These are phyloP conservation scores for Neopipo cinnamomea DNA, from an alignment of 2,113 vertebrate species.

Conservation along the genomic window DNA sequence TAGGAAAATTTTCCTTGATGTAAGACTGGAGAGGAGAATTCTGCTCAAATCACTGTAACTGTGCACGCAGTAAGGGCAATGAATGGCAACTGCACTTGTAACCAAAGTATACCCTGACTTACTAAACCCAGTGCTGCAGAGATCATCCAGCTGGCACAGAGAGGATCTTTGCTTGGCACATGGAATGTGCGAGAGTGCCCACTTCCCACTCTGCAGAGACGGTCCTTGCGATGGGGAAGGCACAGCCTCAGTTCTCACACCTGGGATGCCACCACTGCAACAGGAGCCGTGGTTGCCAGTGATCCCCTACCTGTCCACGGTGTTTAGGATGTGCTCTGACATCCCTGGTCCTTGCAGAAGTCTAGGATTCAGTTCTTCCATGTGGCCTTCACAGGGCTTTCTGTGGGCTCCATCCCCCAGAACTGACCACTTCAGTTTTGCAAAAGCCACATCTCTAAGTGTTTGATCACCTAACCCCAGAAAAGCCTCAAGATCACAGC, in stretches of 20 bases:
- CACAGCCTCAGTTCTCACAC: fast-evolving
- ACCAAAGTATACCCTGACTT: not conserved
- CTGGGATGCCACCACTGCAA: not conserved
- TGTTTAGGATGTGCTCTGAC: not conserved
- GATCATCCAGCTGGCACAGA: fast-evolving
- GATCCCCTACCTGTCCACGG: fast-evolving
- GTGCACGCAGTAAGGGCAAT: not conserved
- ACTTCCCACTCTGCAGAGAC: not conserved
- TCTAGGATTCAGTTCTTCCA: not conserved
- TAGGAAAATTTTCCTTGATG: not conserved
- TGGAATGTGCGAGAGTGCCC: fast-evolving
- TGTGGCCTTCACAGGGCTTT: not conserved
- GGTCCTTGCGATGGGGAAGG: not conserved
- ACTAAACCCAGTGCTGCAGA: fast-evolving
- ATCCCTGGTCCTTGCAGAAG: not conserved
- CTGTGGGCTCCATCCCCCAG: not conserved
- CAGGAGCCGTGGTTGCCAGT: fast-evolving
- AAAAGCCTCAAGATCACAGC: not conserved
- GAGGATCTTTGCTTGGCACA: fast-evolving
- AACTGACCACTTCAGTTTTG: not conserved
- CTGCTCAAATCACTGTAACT: not conserved
- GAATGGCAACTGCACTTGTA: not conserved
- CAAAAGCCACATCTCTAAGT: not conserved
- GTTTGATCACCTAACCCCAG: not conserved
- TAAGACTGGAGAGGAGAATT: not conserved